Conservation (phyloP, 2,888 invertebrate species). For the Nymphalis polychloros region DNA sequence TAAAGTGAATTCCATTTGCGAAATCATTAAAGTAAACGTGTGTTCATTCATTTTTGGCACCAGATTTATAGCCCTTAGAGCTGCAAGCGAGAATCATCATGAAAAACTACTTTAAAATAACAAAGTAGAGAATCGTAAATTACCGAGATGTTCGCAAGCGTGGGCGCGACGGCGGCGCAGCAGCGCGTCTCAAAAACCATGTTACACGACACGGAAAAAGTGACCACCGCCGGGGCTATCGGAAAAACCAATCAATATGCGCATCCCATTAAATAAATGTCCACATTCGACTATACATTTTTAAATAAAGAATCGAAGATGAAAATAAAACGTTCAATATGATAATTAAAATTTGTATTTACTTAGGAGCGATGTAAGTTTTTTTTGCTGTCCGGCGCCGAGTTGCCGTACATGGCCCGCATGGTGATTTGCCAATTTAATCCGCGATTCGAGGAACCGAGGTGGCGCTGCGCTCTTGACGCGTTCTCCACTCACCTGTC, state of each 20-base stretch:
- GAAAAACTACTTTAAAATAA: slow-evolving; percentile 71
- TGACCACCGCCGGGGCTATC: slow-evolving; percentile 67
- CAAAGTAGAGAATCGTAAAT: slow-evolving; percentile 71
- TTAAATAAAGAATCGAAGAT: slow-evolving; percentile 71
- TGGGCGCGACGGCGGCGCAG: slow-evolving; percentile 45
- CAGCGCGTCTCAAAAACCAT: slow-evolving; percentile 65
- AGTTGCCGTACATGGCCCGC: slow-evolving; percentile 62
- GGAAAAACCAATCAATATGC: slow-evolving; percentile 77
- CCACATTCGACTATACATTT: slow-evolving; percentile 56
- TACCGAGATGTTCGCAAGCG: slow-evolving; percentile 55
- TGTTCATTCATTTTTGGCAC: slow-evolving; percentile 76
- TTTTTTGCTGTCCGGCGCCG: slow-evolving; percentile 69
- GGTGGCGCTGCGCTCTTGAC: slow-evolving; percentile 50
- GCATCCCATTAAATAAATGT: slow-evolving; percentile 72
- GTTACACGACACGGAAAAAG: slow-evolving; percentile 72
- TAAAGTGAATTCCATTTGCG: slow-evolving; percentile 23
- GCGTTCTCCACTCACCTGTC: slow-evolving; percentile 37
- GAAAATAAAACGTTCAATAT: slow-evolving; percentile 72
- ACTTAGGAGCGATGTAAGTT: slow-evolving; percentile 59
- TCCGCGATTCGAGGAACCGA: slow-evolving; percentile 64
- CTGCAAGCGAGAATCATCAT: slow-evolving; percentile 63
- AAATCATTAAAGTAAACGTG: slow-evolving; percentile 58
- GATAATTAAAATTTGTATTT: slow-evolving; percentile 80
- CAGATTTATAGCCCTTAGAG: slow-evolving; percentile 72
- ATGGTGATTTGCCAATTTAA: slow-evolving; percentile 76